Evolutionary conservation across 1,140 invertebrate species (phyloP), one percentile per base, ranked within the genome.

Genomic region (Megalonaias nervosa): DNA sequence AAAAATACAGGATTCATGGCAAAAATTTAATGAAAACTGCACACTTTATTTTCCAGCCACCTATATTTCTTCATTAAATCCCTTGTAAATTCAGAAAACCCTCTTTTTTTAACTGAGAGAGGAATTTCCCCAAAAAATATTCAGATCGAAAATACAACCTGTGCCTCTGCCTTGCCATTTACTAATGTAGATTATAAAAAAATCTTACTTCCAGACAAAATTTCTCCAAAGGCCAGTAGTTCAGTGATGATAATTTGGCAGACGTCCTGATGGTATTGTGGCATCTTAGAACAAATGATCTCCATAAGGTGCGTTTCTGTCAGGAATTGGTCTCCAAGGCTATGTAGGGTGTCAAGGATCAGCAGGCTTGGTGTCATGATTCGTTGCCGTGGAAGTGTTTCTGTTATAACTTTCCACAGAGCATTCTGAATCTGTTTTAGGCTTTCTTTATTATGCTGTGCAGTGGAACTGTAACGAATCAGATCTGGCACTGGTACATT

Each of bases 401-500:
- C 71, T 64, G 71, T 78, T 23, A 78, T 61, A 0, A 60, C 59
- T 56, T 78, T 78, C 76, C 76, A 78, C 31, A 78, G 55, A 38
- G 69, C 31, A 21, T 1, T 9, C 64, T 74, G 70, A 16, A 73
- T 38, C 12, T 62, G 65, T 38, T 57, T 67, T 48, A 19, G 23
- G 56, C 59, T 60, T 13, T 23, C 38, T 48, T 11, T 48, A 48
- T 48, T 48, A 48, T 48, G n/a, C 15, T 31, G 19, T n/a, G 9
- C 6, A 4, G 55, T 19, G 14, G 57, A 13, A 6, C 64, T 26
- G n/a, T 64, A 13, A 57, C 64, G 61, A 31, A 75, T n/a, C 66
- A 78, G 76, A 55, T 78, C 76, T 68, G 76, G 76, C 19, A 71
- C 76, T 58, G 55, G 61, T n/a, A 78, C 70, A 26, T 78, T 78